These are phyloP conservation scores for Cryptosula pallasiana DNA, from an alignment of 2,888 invertebrate genomes.

Conservation along the genomic window DNA sequence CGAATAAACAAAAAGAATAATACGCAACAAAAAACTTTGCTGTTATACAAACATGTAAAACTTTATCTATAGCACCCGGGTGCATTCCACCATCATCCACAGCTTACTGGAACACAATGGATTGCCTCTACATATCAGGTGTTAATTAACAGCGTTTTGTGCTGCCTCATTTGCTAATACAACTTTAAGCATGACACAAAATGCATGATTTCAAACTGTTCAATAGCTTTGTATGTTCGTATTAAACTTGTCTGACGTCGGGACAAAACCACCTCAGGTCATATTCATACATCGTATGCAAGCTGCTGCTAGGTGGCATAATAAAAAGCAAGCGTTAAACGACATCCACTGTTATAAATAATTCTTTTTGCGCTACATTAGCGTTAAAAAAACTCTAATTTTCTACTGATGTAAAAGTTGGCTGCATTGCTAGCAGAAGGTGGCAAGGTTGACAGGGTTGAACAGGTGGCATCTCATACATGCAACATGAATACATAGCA, in stretches of 20 bases:
- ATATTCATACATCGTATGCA: too few species aligned
- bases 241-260: too few species aligned
- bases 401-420: too few species aligned
- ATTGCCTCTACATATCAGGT: conserved; percentile 3
- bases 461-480: not conserved
- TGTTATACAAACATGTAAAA: not conserved
- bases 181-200: conserved; percentile 9
- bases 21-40: not conserved
- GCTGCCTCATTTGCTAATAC: conserved; percentile 10
- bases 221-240: too few species aligned
- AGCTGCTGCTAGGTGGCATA: too few species aligned
- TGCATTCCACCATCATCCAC: not conserved
- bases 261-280: too few species aligned
- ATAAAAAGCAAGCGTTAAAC: too few species aligned
- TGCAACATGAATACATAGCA: not conserved
- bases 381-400: too few species aligned
- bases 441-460: not conserved
- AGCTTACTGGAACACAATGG: not conserved
- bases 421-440: too few species aligned
- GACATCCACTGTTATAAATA: too few species aligned
- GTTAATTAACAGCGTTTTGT: conserved; percentile 21
- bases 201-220: not conserved
- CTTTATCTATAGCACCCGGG: not conserved
- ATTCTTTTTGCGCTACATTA: too few species aligned
- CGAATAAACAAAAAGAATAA: conserved; percentile 8